phyloP scores from a whole-genome alignment of 2,797 vertebrate genomes.

The Arctocebus calabarensis region DNA sequence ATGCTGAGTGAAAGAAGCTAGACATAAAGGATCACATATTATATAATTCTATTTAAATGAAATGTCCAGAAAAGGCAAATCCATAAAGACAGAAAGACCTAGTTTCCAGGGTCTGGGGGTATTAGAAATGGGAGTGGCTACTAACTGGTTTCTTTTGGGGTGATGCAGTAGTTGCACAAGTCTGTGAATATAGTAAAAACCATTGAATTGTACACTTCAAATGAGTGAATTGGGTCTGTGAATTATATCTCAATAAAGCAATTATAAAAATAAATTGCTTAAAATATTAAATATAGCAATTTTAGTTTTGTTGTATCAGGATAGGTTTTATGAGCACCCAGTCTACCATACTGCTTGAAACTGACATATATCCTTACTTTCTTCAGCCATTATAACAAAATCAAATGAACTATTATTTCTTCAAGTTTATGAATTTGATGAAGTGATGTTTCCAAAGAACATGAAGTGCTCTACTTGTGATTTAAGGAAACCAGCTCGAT shows the following conservation, averaged over 20 bases:
- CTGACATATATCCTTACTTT: neutral
- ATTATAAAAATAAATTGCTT: neutral
- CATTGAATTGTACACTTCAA: neutral
- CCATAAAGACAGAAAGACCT: neutral
- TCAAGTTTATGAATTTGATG: constrained; percentile 92
- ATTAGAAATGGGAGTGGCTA: neutral
- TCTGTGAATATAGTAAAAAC: neutral
- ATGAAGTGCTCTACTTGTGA: constrained; percentile 91
- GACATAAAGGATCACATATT: neutral
- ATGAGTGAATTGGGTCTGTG: neutral
- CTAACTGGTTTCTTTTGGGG: neutral
- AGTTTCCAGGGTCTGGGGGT: neutral
- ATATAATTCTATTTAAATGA: neutral
- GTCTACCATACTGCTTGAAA: neutral
- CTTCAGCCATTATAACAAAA: constrained; percentile 92
- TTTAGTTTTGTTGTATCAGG: neutral
- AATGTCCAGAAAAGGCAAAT: neutral
- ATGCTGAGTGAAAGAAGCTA: neutral
- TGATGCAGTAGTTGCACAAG: neutral
- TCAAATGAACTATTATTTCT: constrained; percentile 88
- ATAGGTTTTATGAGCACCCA: neutral
- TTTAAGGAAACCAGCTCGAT: constrained; percentile 94
- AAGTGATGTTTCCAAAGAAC: constrained; percentile 91
- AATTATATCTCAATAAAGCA: neutral
- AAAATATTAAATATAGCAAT: neutral